phyloP scores from a whole-genome alignment of 64 coral and sea anemone genomes.

The Astreopora myriophthalma region DNA sequence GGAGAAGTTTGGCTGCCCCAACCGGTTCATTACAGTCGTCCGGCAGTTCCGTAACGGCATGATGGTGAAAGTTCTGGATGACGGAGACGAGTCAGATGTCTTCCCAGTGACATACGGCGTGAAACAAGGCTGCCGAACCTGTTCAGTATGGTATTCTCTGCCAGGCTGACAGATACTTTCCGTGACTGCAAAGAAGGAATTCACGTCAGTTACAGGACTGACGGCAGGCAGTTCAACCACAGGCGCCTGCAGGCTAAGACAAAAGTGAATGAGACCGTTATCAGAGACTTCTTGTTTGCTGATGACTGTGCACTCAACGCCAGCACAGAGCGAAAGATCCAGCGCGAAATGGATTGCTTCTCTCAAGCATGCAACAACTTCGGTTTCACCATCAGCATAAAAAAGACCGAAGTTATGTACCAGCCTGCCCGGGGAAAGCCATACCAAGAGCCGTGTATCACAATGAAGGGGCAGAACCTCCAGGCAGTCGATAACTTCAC shows the following conservation, averaged over 20 bases:
- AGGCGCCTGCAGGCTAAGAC: neutral
- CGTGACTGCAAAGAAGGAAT: neutral
- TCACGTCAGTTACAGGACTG: neutral
- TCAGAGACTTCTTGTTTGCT: conserved; percentile 25
- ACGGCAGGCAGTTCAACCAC: conserved; percentile 35
- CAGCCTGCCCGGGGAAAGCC: neutral
- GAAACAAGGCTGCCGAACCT: conserved; percentile 11
- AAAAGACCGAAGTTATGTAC: conserved; percentile 49
- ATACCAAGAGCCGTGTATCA: neutral
- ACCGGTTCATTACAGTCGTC: neutral
- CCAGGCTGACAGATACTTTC: conserved; percentile 28
- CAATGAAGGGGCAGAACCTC: neutral
- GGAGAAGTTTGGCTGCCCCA: neutral
- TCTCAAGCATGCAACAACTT: conserved; percentile 5
- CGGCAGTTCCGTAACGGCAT: conserved; percentile 38
- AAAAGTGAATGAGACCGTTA: neutral
- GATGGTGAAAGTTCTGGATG: conserved; percentile 17
- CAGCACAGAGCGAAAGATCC: too few relatives aligned
- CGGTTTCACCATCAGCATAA: conserved; percentile 48
- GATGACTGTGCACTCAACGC: conserved; percentile 15
- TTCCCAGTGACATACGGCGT: conserved; percentile 40
- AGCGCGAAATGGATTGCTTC: neutral
- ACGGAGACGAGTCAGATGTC: neutral
- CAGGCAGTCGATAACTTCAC: conserved; percentile 29
- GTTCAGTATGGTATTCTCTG: conserved; percentile 29